Conservation (phyloP, 92 coral and sea anemone genomes). For the Metridium senile region DNA sequence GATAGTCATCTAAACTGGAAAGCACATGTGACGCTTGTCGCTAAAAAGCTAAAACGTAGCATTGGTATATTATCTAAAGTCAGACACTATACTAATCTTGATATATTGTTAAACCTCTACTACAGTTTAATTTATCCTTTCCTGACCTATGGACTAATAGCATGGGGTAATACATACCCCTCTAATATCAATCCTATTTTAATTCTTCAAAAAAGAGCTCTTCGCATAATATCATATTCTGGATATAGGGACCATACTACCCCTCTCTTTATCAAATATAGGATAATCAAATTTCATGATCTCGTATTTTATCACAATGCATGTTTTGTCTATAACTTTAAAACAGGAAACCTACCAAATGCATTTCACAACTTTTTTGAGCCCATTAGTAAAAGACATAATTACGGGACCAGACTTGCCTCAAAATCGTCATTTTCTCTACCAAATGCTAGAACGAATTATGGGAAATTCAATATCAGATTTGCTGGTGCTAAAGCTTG, state of each 20-base stretch:
- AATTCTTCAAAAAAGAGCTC: constrained; percentile 39
- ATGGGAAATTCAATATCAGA: constrained; percentile 55
- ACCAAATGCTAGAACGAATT: constrained; percentile 46
- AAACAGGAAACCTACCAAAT: constrained; percentile 23
- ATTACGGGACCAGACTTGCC: constrained; percentile 52
- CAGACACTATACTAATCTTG: constrained; percentile 8
- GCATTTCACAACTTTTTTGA: constrained; percentile 32
- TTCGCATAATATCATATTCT: constrained; percentile 34
- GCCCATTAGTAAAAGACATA: constrained; percentile 24
- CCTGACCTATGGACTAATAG: constrained; percentile 31
- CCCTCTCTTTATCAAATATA: constrained; percentile 30
- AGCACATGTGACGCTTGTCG: neutral
- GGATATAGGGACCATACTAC: constrained; percentile 42
- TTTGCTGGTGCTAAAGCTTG: constrained; percentile 40
- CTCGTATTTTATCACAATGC: constrained; percentile 19
- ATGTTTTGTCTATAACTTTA: constrained; percentile 35
- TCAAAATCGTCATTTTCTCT: constrained; percentile 36
- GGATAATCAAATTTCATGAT: constrained; percentile 13
- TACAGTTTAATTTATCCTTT: constrained; percentile 44
- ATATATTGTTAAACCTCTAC: constrained; percentile 9
- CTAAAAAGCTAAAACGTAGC: constrained; percentile 8
- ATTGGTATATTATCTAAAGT: constrained; percentile 26
- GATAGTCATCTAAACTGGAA: constrained; percentile 37
- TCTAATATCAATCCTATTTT: constrained; percentile 41
- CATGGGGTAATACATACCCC: constrained; percentile 57